Conservation (phyloP, 2,888 invertebrate genomes). For the Atethmia centrago region DNA sequence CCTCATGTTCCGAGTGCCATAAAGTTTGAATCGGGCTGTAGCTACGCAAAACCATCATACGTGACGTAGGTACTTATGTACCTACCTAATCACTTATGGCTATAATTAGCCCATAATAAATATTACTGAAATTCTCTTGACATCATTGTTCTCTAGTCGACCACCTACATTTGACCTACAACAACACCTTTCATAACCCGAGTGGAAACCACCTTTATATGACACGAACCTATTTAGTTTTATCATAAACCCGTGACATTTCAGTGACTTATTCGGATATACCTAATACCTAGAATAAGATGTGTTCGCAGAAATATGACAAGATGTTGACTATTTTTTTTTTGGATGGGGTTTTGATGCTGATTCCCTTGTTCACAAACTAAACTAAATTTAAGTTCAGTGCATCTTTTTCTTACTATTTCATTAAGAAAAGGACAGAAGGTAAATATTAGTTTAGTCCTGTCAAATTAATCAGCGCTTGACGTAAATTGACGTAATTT, state of each 20-base stretch:
- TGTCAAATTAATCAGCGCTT: no score
- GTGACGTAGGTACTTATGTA: neutral
- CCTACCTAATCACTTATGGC: neutral
- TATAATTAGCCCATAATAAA: constrained; percentile 5
- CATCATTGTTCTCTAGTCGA: constrained; percentile 12
- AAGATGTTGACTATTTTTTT: neutral
- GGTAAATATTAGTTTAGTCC: no score
- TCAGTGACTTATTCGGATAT: constrained; percentile 21
- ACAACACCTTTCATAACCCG: constrained; percentile 43
- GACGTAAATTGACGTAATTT: no score
- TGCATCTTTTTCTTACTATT: no score
- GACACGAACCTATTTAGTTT: constrained; percentile 23
- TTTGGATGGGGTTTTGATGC: no score
- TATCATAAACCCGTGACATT: constrained; percentile 39
- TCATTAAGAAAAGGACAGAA: no score
- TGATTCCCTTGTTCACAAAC: no score
- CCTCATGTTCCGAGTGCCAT: no score
- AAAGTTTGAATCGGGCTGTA: no score
- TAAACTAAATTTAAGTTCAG: no score
- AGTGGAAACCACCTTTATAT: constrained; percentile 51
- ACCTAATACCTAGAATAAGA: constrained; percentile 19
- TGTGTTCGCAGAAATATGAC: neutral
- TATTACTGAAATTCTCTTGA: constrained; percentile 19
- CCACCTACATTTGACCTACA: constrained; percentile 57
- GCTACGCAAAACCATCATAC: neutral